phyloP scores from a whole-genome alignment of 1,140 invertebrate species.

The Chymomyza costata region DNA sequence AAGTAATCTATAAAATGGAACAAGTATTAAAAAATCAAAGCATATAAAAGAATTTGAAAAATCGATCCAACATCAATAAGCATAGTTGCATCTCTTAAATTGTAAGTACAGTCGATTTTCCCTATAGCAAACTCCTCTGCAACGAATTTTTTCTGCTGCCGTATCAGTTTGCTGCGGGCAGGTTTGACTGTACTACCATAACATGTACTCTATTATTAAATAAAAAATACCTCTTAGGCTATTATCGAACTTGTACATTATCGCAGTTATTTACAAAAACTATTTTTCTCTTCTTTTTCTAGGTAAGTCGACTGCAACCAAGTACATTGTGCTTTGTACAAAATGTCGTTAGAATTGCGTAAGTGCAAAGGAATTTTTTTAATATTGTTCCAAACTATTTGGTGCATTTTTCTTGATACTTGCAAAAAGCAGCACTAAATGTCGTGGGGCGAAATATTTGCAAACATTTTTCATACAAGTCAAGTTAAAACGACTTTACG shows the following conservation, averaged over 20 bases:
- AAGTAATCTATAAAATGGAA: too few species aligned
- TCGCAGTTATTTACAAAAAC: conserved; percentile 6
- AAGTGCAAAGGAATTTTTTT: conserved; percentile 45
- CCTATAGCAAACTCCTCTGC: too few species aligned
- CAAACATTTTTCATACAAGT: conserved; percentile 58
- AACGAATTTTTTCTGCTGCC: too few species aligned
- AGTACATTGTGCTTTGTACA: neutral
- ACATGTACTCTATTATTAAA: too few species aligned
- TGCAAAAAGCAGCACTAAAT: conserved; percentile 2
- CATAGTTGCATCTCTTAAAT: too few species aligned
- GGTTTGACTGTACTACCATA: too few species aligned
- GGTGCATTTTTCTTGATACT: conserved; percentile 41
- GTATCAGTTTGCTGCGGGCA: too few species aligned
- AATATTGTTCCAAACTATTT: conserved; percentile 51
- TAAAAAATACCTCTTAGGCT: too few species aligned
- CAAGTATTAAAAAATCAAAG: too few species aligned
- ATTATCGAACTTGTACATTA: conserved; percentile 3
- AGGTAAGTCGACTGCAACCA: conserved; percentile 35
- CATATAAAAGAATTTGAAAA: too few species aligned
- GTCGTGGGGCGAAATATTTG: conserved; percentile 6
- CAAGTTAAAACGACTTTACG: conserved; percentile 63
- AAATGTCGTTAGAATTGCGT: neutral
- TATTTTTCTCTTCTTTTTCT: conserved; percentile 17
- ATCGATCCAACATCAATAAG: too few species aligned
- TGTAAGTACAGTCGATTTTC: too few species aligned